A percentile compares a stretch with the other conserved stretches of the same genome.
phyloP scores from a whole-genome alignment of 2,888 invertebrate species.

The Cynaeus angustus region DNA sequence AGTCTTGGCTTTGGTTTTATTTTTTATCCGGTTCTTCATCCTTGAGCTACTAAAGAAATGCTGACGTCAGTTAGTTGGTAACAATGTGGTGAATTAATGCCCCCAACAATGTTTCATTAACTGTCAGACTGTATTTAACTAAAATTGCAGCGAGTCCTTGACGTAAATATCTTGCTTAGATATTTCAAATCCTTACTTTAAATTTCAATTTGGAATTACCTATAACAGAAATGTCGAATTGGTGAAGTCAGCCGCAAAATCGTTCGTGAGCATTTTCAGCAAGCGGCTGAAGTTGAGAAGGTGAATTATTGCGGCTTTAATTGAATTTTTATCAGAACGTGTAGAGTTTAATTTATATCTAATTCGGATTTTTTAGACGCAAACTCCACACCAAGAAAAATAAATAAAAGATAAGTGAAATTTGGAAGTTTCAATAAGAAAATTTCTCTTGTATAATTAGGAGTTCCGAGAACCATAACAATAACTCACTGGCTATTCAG shows the following conservation, averaged over 20 bases:
- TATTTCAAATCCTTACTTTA: too few relatives aligned
- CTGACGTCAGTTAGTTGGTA: too few relatives aligned
- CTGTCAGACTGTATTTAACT: too few relatives aligned
- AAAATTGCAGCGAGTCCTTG: too few relatives aligned
- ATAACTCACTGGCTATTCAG: slow-evolving; percentile 24
- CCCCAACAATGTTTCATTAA: neutral
- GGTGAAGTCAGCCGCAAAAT: slow-evolving; percentile 23
- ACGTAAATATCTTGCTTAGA: too few relatives aligned
- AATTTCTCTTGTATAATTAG: slow-evolving; percentile 30
- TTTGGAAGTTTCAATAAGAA: neutral
- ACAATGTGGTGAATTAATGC: neutral
- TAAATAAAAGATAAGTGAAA: slow-evolving; percentile 25
- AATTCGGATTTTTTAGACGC: slow-evolving; percentile 24
- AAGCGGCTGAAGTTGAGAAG: slow-evolving; percentile 33
- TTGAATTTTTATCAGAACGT: slow-evolving; percentile 45
- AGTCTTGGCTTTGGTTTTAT: slow-evolving; percentile 17
- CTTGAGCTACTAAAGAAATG: neutral
- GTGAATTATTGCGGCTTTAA: slow-evolving; percentile 41
- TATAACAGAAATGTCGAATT: slow-evolving; percentile 23
- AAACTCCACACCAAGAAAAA: slow-evolving; percentile 2
- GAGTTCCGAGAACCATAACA: slow-evolving; percentile 17
- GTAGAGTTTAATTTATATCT: slow-evolving; percentile 40
- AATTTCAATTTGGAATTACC: neutral
- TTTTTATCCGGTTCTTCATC: neutral
- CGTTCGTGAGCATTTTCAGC: slow-evolving; percentile 15